Percentiles rank a stretch among this genome's conserved stretches.
Evolutionary conservation across 1,140 invertebrate genomes (phyloP).

Genomic region (Saxidomus purpurata): DNA sequence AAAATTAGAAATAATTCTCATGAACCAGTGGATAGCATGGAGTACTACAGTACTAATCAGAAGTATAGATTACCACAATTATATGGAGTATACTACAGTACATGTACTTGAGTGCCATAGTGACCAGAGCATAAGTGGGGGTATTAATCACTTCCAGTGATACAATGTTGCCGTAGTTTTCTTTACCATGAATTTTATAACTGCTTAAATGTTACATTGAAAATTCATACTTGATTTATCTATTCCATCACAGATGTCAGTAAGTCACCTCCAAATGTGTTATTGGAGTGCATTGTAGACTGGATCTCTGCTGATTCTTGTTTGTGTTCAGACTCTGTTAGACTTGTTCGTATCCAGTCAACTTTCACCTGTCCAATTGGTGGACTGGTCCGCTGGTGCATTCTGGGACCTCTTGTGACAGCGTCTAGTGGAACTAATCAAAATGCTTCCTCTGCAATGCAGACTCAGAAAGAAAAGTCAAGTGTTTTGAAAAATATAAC

Average conservation of each 20-base stretch:
- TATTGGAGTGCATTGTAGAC: constrained; percentile 80
- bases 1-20: too few relatives aligned
- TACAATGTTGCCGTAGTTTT: too few relatives aligned
- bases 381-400: constrained; percentile 82
- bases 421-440: background rate
- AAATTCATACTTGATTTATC: background rate
- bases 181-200: too few relatives aligned
- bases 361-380: constrained; percentile 80
- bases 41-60: too few relatives aligned
- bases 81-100: too few relatives aligned
- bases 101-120: too few relatives aligned
- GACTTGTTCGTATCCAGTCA: constrained; percentile 78
- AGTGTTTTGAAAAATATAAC: background rate
- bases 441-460: background rate
- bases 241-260: constrained; percentile 71
- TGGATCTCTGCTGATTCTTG: constrained; percentile 82
- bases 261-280: constrained; percentile 73
- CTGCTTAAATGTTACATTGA: too few relatives aligned
- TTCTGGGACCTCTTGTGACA: constrained; percentile 78
- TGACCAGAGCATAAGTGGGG: too few relatives aligned
- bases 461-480: background rate
- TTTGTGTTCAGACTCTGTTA: constrained; percentile 82
- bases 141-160: too few relatives aligned
- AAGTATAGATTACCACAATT: too few relatives aligned
- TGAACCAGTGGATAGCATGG: too few relatives aligned